Conservation (phyloP, 2,113 vertebrate species). For the Vanacampus margaritifer region DNA sequence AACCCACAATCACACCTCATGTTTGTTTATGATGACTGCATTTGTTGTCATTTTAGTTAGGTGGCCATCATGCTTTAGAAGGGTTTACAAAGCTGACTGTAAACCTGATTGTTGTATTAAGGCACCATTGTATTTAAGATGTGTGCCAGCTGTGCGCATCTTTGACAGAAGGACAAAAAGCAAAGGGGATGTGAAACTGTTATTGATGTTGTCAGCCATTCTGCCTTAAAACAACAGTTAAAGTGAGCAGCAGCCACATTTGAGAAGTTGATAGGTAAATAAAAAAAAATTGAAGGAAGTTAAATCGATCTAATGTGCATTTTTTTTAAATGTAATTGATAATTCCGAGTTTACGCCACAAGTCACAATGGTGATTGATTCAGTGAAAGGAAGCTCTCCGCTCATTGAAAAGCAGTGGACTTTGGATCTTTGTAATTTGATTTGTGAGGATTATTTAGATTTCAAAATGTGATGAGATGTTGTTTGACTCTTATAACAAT, state of each 20-base stretch:
- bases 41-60: too few species aligned
- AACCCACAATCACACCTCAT: too few species aligned
- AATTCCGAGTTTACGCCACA: too few species aligned
- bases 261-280: background rate
- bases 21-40: too few species aligned
- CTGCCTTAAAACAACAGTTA: background rate
- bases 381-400: too few species aligned
- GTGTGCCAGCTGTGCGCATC: background rate
- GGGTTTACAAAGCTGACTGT: background rate
- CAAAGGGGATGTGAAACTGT: conserved; percentile 53
- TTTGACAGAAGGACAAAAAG: conserved; percentile 20
- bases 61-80: too few species aligned
- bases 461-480: too few species aligned
- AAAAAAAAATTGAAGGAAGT: background rate
- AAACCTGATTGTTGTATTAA: background rate
- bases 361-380: too few species aligned
- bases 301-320: background rate
- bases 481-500: too few species aligned
- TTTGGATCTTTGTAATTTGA: too few species aligned
- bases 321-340: background rate
- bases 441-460: too few species aligned
- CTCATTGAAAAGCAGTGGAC: too few species aligned
- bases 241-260: background rate
- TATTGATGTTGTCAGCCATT: conserved; percentile 28
- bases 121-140: background rate